Evolutionary conservation across 2,888 invertebrate species (phyloP).

Genomic region (Metacarcinus magister): DNA sequence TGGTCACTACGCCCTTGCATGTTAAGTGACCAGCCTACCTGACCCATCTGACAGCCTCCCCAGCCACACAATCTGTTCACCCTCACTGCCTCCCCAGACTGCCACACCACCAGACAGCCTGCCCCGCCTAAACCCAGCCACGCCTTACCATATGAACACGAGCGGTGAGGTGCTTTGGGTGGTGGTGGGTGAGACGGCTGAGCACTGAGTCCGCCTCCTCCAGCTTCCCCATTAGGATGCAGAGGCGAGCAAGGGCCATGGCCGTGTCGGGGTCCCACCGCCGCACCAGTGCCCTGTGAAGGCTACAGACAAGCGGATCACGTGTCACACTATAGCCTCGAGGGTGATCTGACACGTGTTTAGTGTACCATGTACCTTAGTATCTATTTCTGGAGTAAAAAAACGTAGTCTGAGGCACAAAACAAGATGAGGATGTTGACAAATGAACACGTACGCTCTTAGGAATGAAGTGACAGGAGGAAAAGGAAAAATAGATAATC

Average conservation of each 20-base stretch:
- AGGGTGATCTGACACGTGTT: background rate
- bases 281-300: constrained; percentile 73
- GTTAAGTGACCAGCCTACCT: no score
- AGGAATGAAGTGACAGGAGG: background rate
- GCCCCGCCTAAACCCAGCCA: no score
- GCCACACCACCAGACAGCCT: no score
- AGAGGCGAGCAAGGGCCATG: constrained; percentile 76
- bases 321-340: background rate
- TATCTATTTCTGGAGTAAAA: background rate
- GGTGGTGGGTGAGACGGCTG: constrained; percentile 57
- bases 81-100: no score
- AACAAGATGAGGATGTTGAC: background rate
- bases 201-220: constrained; percentile 69
- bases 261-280: constrained; percentile 79
- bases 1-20: no score
- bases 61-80: no score
- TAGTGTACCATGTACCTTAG: background rate
- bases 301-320: background rate
- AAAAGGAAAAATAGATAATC: background rate
- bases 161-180: constrained; percentile 74
- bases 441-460: background rate
- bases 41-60: no score
- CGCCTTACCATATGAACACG: constrained; percentile 77
- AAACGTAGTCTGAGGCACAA: background rate
- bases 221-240: constrained; percentile 72